Conservation (phyloP, 2,113 vertebrate species). For the Megaceryle maxima region DNA sequence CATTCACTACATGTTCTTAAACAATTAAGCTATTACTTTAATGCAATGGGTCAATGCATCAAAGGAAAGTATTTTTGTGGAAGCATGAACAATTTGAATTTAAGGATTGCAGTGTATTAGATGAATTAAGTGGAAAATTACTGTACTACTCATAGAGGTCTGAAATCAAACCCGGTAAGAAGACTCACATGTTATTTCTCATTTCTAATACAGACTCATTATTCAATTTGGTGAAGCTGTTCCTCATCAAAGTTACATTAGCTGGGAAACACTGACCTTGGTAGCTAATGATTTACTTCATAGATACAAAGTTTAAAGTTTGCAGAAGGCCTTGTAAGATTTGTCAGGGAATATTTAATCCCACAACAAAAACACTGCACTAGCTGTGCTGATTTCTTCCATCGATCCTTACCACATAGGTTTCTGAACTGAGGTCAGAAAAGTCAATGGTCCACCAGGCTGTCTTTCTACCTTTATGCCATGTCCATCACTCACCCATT, state of each 20-base stretch:
- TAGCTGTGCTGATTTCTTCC: neutral
- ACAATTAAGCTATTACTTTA: neutral
- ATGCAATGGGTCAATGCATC: neutral
- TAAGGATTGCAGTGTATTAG: neutral
- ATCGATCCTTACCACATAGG: neutral
- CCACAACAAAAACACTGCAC: neutral
- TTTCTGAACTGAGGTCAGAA: neutral
- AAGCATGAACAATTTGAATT: neutral
- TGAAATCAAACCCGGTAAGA: neutral
- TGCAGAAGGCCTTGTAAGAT: slow-evolving; percentile 1
- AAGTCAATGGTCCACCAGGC: neutral
- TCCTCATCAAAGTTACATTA: neutral
- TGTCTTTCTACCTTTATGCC: neutral
- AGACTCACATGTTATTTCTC: neutral
- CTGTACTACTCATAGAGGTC: neutral
- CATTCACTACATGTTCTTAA: neutral
- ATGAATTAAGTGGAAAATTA: slow-evolving; percentile 38
- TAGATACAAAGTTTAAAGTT: slow-evolving; percentile 11
- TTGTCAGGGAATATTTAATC: neutral
- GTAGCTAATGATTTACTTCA: slow-evolving; percentile 27
- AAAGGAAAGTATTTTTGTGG: slow-evolving; percentile 5
- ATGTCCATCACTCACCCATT: neutral
- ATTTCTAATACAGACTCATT: neutral
- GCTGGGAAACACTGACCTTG: neutral
- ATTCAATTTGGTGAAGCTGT: neutral